These are phyloP conservation scores for Scolopax bukidnonensis DNA, from an alignment of 2,797 vertebrate species.

Conservation along the genomic window DNA sequence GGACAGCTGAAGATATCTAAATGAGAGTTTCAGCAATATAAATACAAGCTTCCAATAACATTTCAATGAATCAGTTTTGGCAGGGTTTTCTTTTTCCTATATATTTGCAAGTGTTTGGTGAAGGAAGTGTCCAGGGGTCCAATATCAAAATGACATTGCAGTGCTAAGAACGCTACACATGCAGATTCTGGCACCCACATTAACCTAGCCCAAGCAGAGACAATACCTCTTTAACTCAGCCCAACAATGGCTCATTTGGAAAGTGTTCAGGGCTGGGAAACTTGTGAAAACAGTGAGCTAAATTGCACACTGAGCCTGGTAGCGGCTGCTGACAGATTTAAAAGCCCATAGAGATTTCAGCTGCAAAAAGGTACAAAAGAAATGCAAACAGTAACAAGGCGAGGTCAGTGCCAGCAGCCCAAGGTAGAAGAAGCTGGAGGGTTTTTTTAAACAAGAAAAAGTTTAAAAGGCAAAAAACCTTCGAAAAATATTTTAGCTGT, in stretches of 20 bases:
- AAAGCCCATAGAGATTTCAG: conserved; percentile 60
- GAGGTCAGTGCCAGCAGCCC: conserved; percentile 60
- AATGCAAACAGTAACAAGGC: conserved; percentile 70
- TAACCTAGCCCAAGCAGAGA: conserved; percentile 23
- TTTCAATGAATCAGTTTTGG: conserved; percentile 1
- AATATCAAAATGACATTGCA: conserved; percentile 30
- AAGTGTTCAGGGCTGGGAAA: conserved; percentile 55
- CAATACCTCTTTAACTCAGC: conserved; percentile 67
- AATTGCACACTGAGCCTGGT: conserved; percentile 72
- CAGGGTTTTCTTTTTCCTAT: not conserved
- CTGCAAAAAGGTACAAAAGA: conserved; percentile 72
- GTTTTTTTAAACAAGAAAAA: conserved; percentile 1
- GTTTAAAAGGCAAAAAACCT: not conserved
- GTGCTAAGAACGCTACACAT: not conserved
- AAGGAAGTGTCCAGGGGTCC: not conserved
- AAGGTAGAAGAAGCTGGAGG: conserved; percentile 50
- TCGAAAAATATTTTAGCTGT: not conserved
- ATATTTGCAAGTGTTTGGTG: not conserved
- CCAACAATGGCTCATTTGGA: conserved; percentile 72
- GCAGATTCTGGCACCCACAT: conserved; percentile 19
- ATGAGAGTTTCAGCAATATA: not conserved
- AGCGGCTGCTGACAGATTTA: conserved; percentile 73
- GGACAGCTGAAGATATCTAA: not conserved
- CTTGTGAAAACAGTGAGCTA: conserved; percentile 72
- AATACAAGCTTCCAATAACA: not conserved